Evolutionary conservation across 2,888 invertebrate species (phyloP), one percentile per base, ranked within the genome.

Genomic region (Ramazzottius varieornatus): DNA sequence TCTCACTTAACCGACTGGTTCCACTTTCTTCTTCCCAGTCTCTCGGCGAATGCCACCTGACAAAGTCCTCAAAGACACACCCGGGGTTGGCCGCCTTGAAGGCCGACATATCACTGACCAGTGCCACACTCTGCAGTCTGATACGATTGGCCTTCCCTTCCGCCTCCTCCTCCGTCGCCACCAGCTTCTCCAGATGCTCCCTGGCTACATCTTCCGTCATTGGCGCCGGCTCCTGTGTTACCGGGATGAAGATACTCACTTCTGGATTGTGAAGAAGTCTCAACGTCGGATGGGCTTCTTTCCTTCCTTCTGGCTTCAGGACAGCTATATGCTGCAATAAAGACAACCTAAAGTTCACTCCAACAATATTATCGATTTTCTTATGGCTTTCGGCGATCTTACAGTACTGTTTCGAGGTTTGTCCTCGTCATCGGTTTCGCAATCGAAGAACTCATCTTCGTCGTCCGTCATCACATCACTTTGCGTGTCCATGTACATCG

Each of bases 51-150:
- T 94, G 94, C 96, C 96, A 98, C 64, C 88, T 82, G 67, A 98
- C 91, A 74, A 98, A 98, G 75, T 98, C 98, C 73, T 88, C 92
- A 64, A 98, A 78, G 66, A 83, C 80, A 8, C 86, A 84, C 1
- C 86, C 86, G 0, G 94, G 94, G 80, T 98, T 98, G 1, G 96
- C 96, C 1, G 96, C 84, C 80, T 96, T 98, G 76, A 98, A 98
- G 0, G 94, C 88, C 75, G 94, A 91, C 93, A 96, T 94, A 73
- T 98, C 98, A 0, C 94, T 93, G 1, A 88, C 80, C 20, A 98
- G 79, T 0, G 91, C 88, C 0, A 92, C 90, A 74, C 91, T 86
- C 86, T 96, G 94, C 82, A 96, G 86, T 73, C 86, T 83, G 0
- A 93, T 89, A 66, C 92, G 82, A 68, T 90, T 81, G 73, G 88